These are phyloP conservation scores for Heliangelus exortis DNA, from an alignment of 2,797 vertebrate genomes.

Conservation along the genomic window DNA sequence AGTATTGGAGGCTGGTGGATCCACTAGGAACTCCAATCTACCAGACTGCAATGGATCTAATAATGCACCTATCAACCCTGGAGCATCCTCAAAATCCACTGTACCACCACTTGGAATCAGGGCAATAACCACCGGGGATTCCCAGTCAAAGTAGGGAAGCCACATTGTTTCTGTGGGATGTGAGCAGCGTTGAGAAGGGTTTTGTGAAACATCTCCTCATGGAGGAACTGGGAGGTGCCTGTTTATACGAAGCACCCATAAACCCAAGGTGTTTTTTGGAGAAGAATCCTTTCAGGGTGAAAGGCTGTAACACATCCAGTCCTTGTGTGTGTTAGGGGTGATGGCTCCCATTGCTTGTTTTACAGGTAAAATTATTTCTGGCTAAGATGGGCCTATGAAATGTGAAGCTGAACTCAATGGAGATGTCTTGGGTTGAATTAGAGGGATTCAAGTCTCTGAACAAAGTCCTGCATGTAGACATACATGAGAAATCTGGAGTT, in stretches of 20 bases:
- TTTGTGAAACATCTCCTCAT: not conserved
- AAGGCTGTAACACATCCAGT: not conserved
- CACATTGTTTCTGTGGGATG: not conserved
- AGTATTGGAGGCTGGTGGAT: not conserved
- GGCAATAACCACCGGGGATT: not conserved
- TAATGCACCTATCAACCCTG: not conserved
- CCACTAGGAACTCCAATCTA: not conserved
- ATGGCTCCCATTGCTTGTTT: not conserved
- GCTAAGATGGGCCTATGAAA: not conserved
- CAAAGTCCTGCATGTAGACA: not conserved
- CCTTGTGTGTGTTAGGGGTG: accelerated
- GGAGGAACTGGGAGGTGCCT: not conserved
- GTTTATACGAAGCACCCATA: not conserved
- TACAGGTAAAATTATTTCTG: not conserved
- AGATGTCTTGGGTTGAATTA: not conserved
- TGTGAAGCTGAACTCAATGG: not conserved
- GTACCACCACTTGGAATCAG: not conserved
- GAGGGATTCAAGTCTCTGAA: not conserved
- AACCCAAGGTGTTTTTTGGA: not conserved
- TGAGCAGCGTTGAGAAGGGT: not conserved
- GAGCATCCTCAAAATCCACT: not conserved
- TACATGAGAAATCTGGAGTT: not conserved
- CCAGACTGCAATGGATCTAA: not conserved
- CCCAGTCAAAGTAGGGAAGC: not conserved
- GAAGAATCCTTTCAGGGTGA: not conserved